phyloP scores from a whole-genome alignment of 2,888 invertebrate genomes.

The Protophormia terraenovae region DNA sequence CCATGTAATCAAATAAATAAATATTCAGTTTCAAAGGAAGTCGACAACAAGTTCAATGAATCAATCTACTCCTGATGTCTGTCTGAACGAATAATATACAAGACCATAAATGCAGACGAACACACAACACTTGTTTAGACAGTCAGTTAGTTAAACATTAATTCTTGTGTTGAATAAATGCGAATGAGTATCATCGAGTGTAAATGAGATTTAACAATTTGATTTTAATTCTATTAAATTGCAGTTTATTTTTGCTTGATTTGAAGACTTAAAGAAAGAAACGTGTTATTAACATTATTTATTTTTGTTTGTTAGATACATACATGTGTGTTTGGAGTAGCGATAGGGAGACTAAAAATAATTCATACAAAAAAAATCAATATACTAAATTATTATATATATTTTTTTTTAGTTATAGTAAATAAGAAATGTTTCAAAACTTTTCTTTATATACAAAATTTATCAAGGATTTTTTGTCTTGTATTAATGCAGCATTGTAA shows the following conservation, averaged over 20 bases:
- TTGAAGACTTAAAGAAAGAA: slow-evolving; percentile 11
- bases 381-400: too few species aligned
- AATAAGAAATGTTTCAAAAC: too few species aligned
- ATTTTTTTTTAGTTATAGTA: too few species aligned
- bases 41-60: slow-evolving; percentile 33
- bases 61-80: slow-evolving; percentile 13
- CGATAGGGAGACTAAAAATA: not conserved
- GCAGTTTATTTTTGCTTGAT: slow-evolving; percentile 16
- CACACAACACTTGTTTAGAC: not conserved
- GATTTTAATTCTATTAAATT: slow-evolving; percentile 41
- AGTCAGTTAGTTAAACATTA: not conserved
- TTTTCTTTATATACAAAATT: too few species aligned
- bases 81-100: not conserved
- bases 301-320: not conserved
- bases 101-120: not conserved
- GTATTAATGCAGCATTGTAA: too few species aligned
- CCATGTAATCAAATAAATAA: slow-evolving; percentile 20
- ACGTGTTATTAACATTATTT: slow-evolving; percentile 5
- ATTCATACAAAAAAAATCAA: not conserved
- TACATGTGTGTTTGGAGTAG: not conserved
- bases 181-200: not conserved
- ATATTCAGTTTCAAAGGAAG: slow-evolving; percentile 25
- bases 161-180: not conserved
- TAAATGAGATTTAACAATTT: slow-evolving; percentile 34
- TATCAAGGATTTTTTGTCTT: too few species aligned